phyloP scores from a whole-genome alignment of 2,113 vertebrate genomes.

The Micronycteris hirsuta region DNA sequence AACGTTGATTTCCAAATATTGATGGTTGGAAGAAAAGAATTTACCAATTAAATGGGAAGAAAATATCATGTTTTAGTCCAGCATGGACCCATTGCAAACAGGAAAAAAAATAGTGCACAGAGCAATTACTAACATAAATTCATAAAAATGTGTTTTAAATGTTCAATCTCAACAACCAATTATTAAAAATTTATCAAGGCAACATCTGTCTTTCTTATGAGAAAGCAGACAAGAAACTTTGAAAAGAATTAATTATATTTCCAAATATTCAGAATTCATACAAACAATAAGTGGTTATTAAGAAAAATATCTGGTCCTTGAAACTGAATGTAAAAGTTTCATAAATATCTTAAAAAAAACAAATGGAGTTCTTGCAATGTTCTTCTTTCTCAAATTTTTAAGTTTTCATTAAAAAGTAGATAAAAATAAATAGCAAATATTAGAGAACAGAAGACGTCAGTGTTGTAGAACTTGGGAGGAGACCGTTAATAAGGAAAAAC shows the following conservation, averaged over 20 bases:
- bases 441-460: neutral
- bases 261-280: neutral
- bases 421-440: neutral
- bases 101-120: neutral
- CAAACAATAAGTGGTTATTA: neutral
- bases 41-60: neutral
- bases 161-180: neutral
- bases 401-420: neutral
- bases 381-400: neutral
- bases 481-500: neutral
- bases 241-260: constrained; percentile 13
- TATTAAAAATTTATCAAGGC: neutral
- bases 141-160: constrained; percentile 14
- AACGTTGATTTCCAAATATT: neutral
- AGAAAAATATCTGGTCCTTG: neutral
- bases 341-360: neutral
- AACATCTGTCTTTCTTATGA: neutral
- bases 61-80: neutral
- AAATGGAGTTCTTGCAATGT: neutral
- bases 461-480: neutral
- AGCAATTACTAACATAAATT: constrained; percentile 25
- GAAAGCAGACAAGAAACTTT: constrained; percentile 8
- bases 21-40: neutral
- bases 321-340: constrained; percentile 1
- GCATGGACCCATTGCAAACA: neutral